A percentile compares a stretch with the other conserved stretches of the same genome.
Conservation (phyloP, 2,797 vertebrate species). For the Passerculus sandwichensis region DNA sequence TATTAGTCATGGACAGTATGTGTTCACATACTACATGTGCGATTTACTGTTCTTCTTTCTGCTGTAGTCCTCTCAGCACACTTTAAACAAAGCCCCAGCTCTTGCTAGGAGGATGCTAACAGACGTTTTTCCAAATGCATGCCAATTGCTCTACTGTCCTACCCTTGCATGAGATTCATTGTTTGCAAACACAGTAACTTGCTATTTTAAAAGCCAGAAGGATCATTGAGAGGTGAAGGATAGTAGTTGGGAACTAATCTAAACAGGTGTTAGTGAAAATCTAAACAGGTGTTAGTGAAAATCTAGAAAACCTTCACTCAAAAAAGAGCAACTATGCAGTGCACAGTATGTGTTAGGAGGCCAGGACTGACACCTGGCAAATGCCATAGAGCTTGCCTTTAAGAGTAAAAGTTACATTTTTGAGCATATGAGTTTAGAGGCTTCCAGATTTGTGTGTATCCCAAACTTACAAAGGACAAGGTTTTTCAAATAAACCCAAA, state of each 20-base stretch:
- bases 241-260: not conserved
- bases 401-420: not conserved
- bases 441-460: not conserved
- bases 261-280: not conserved
- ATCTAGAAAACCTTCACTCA: not conserved
- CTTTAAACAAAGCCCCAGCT: not conserved
- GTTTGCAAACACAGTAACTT: not conserved
- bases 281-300: not conserved
- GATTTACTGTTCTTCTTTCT: not conserved
- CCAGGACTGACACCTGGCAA: not conserved
- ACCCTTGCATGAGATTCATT: not conserved
- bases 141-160: not conserved
- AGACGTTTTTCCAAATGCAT: not conserved
- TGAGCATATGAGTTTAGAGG: not conserved
- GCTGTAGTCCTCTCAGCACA: not conserved
- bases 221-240: not conserved
- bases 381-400: not conserved
- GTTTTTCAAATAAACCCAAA: not conserved
- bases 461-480: not conserved
- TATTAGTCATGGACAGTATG: not conserved
- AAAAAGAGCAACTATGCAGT: not conserved
- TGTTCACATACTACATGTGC: not conserved
- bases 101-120: not conserved
- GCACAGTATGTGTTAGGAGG: not conserved
- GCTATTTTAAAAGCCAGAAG: not conserved